Evolutionary conservation across 2,113 vertebrate species (phyloP).

Genomic region (Australoheros scitulus): DNA sequence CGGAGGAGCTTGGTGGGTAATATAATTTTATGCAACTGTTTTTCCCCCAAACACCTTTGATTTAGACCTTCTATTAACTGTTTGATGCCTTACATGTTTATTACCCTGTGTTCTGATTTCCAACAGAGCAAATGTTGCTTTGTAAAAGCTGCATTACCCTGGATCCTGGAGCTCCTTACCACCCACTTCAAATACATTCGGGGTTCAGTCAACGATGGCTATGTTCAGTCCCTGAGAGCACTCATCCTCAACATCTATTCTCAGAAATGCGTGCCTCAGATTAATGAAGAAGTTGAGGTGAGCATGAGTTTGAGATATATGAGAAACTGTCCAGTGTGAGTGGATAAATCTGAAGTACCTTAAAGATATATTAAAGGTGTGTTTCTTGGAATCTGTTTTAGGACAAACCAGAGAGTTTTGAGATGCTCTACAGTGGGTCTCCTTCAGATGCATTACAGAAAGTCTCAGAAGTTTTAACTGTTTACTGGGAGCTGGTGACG

Average conservation of each 20-base stretch:
- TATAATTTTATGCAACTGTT: conserved; percentile 12
- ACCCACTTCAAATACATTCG: conserved; percentile 75
- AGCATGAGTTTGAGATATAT: conserved; percentile 20
- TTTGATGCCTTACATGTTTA: not conserved
- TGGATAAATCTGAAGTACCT: conserved; percentile 12
- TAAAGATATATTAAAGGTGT: conserved; percentile 1
- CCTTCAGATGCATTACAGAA: conserved; percentile 74
- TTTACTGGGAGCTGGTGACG: conserved; percentile 79
- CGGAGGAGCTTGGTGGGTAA: conserved; percentile 76
- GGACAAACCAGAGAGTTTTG: conserved; percentile 79
- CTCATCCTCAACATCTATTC: conserved; percentile 82
- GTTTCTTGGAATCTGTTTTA: conserved; percentile 38
- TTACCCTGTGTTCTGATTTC: conserved; percentile 6
- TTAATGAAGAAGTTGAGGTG: conserved; percentile 81
- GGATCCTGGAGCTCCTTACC: conserved; percentile 78
- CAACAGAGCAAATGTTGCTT: conserved; percentile 80
- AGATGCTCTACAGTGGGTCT: conserved; percentile 68
- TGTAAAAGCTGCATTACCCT: conserved; percentile 81
- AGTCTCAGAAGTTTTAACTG: conserved; percentile 71
- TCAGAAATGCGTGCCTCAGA: conserved; percentile 79
- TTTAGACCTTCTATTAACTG: not conserved
- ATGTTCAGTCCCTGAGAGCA: conserved; percentile 73
- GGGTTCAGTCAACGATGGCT: conserved; percentile 75
- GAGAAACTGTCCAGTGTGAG: not conserved
- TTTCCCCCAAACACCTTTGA: not conserved